Conservation (phyloP, 2,888 invertebrate genomes). For the Cosmorhoe ocellata region DNA sequence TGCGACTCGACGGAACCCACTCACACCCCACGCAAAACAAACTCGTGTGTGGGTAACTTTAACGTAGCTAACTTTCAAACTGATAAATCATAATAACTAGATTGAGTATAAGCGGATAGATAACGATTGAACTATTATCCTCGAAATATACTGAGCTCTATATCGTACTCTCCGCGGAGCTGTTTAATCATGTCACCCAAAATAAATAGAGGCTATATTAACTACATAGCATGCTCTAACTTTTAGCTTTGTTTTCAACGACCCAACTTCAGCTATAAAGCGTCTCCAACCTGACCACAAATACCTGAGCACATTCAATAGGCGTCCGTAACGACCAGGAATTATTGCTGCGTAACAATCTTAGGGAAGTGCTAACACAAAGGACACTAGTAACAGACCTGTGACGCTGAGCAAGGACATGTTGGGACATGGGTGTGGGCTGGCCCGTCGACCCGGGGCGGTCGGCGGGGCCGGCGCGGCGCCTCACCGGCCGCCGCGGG, state of each 20-base stretch:
- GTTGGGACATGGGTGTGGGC: conserved; percentile 71
- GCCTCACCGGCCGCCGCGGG: conserved; percentile 82
- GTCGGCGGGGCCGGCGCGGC: conserved; percentile 81
- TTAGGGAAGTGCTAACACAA: conserved; percentile 48
- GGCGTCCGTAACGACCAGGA: conserved; percentile 61
- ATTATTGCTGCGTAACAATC: conserved; percentile 55
- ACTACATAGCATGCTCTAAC: conserved; percentile 2
- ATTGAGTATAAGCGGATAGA: conserved; percentile 33
- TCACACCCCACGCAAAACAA: conserved; percentile 42
- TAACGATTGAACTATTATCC: conserved; percentile 41
- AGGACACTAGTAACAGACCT: conserved; percentile 64
- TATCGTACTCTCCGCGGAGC: conserved; percentile 9
- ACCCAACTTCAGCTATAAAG: conserved; percentile 14
- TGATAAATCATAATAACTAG: conserved; percentile 44
- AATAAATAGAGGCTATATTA: conserved; percentile 3
- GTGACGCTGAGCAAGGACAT: conserved; percentile 83
- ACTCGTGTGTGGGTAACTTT: conserved; percentile 26
- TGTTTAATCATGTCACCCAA: conserved; percentile 7
- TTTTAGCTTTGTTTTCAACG: conserved; percentile 9
- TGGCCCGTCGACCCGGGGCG: conserved; percentile 81
- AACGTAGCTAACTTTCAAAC: conserved; percentile 31
- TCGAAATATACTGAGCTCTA: conserved; percentile 11
- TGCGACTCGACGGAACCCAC: conserved; percentile 30
- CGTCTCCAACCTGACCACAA: conserved; percentile 40
- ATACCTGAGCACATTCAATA: conserved; percentile 51